Evolutionary conservation across 2,888 invertebrate species (phyloP), one percentile per base, ranked within the genome.

Genomic region (Himalopsyche kuldschensis): DNA sequence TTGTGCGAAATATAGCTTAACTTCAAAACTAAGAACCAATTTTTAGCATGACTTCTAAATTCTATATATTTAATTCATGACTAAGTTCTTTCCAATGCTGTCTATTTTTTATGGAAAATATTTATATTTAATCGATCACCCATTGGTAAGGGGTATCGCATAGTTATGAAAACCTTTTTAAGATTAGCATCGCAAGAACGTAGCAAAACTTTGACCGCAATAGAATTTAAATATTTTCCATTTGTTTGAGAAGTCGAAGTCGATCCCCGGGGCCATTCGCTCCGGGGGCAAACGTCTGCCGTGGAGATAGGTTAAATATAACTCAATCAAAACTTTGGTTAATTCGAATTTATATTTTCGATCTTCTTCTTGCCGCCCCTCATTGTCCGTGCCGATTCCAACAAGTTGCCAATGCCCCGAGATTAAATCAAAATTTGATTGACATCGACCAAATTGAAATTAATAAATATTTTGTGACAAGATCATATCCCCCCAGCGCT

Each of bases 291-390:
- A 69, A 69, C 69, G 69, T 69, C 69, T 69, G 69, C 69, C 69
- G 11, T 27, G 4, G 69, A 30, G 69, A 69, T 27, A 69, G 69
- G 69, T 27, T 69, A 30, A 27, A 69, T 27, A 69, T 69, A 69
- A 69, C 69, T 69, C 69, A 69, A 69, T 69, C 69, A 69, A 69
- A 69, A 69, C 69, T 69, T 69, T 27, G 69, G 69, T 69, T 69
- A 69, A 69, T 69, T 69, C 69, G 69, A 69, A 69, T 69, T 69
- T 69, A 69, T 69, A 69, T 69, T 69, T 69, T 69, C 69, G 69
- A 69, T 69, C 27, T 41, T 41, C 41, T 41, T 15, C 15, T 41
- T 15, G 41, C 41, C 41, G 41, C 15, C 41, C 15, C 41, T 24
- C 20, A 69, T 69, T 69, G 27, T 69, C 5, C 30, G 30, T 69